These are phyloP conservation scores for Centropus bengalensis DNA, from an alignment of 2,113 vertebrate genomes.

Conservation along the genomic window DNA sequence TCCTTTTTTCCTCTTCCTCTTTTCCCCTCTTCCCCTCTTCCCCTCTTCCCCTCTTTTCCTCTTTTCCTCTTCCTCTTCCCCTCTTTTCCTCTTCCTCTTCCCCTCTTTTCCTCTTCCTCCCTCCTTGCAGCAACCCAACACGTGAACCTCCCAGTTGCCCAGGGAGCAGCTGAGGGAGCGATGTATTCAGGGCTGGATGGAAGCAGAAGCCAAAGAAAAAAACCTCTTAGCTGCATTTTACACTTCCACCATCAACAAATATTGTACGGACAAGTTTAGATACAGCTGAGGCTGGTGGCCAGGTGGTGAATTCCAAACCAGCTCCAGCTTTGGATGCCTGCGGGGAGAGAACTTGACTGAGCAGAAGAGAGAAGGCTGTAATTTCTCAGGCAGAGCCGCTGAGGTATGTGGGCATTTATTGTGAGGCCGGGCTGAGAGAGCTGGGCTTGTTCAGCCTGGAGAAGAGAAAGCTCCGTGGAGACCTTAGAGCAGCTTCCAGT, in stretches of 20 bases:
- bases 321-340: slow-evolving; percentile 51
- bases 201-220: slow-evolving; percentile 21
- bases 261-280: slow-evolving; percentile 60
- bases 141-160: neutral
- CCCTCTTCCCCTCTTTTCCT: too few relatives aligned
- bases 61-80: too few relatives aligned
- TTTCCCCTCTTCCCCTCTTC: too few relatives aligned
- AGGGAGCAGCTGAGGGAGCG: neutral
- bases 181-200: neutral
- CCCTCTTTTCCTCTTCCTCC: neutral
- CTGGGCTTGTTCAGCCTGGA: too few relatives aligned
- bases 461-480: too few relatives aligned
- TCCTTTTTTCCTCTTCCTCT: too few relatives aligned
- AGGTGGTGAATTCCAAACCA: slow-evolving; percentile 74
- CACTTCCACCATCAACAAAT: slow-evolving; percentile 45
- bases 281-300: slow-evolving; percentile 48
- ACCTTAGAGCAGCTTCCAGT: too few relatives aligned
- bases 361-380: slow-evolving; percentile 18
- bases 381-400: slow-evolving; percentile 35
- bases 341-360: slow-evolving; percentile 59
- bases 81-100: neutral
- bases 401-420: neutral
- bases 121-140: accelerated
- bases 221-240: neutral
- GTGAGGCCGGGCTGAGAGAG: too few relatives aligned